These are phyloP conservation scores for Andrena cerasifolii DNA, from an alignment of 1,140 invertebrate genomes.

Conservation along the genomic window DNA sequence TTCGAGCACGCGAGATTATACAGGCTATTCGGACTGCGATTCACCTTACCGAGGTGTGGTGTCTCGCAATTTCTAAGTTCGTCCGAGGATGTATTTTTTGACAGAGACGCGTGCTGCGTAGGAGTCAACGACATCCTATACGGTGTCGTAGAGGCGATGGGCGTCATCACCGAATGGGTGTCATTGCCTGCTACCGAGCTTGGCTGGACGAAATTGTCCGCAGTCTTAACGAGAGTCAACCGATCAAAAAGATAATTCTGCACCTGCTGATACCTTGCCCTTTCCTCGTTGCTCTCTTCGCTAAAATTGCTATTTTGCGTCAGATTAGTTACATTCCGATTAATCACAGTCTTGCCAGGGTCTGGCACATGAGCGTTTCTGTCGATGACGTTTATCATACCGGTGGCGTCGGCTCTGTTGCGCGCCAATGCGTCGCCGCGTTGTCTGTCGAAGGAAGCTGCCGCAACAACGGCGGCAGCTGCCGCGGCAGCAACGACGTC, in stretches of 20 bases:
- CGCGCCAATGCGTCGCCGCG: constrained; percentile 29
- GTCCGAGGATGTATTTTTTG: neutral
- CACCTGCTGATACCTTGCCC: constrained; percentile 24
- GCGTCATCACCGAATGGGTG: neutral
- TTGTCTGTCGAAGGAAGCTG: constrained; percentile 56
- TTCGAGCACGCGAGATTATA: constrained; percentile 66
- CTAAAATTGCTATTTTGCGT: constrained; percentile 7
- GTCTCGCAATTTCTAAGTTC: constrained; percentile 67
- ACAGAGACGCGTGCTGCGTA: neutral
- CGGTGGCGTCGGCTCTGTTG: neutral
- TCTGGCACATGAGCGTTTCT: neutral
- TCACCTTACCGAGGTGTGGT: constrained; percentile 73
- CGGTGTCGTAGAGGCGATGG: constrained; percentile 2
- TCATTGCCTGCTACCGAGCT: constrained; percentile 1
- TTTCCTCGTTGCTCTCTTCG: constrained; percentile 31
- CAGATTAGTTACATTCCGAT: constrained; percentile 13
- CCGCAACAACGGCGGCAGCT: constrained; percentile 57
- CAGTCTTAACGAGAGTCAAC: constrained; percentile 19
- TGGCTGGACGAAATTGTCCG: constrained; percentile 36
- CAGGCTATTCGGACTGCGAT: constrained; percentile 53
- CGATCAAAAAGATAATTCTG: constrained; percentile 48
- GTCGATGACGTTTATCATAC: constrained; percentile 19
- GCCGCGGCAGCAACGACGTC: constrained; percentile 58
- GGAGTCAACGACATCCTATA: neutral
- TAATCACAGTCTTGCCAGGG: neutral